These are phyloP conservation scores for Bradysia coprophila DNA, from an alignment of 1,140 invertebrate species.

Conservation along the genomic window DNA sequence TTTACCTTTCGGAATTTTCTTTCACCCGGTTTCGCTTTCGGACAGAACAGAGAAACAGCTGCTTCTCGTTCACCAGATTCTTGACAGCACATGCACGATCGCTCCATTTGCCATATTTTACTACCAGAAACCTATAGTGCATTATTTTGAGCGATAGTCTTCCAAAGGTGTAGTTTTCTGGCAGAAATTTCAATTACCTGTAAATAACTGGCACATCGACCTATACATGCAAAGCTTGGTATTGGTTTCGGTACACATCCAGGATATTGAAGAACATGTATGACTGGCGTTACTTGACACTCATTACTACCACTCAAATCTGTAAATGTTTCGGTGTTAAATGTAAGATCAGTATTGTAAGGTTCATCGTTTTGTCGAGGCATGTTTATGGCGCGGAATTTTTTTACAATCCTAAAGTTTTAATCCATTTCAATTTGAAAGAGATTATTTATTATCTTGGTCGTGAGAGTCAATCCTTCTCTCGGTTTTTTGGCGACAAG, in stretches of 20 bases:
- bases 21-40: slow-evolving; percentile 68
- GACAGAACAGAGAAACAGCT: slow-evolving; percentile 70
- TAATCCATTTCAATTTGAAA: too few relatives aligned
- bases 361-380: too few relatives aligned
- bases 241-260: slow-evolving; percentile 86
- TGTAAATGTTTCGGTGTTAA: too few relatives aligned
- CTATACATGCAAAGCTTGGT: slow-evolving; percentile 81
- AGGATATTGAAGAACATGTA: slow-evolving; percentile 78
- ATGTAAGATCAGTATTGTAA: too few relatives aligned
- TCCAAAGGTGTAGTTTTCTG: too few relatives aligned
- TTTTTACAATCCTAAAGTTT: too few relatives aligned
- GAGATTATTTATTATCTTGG: too few relatives aligned
- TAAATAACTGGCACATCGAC: slow-evolving; percentile 77
- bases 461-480: too few relatives aligned
- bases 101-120: slow-evolving; percentile 91
- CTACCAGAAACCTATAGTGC: slow-evolving; percentile 81
- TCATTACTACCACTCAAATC: slow-evolving; percentile 45
- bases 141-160: too few relatives aligned
- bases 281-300: slow-evolving; percentile 78
- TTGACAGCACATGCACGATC: slow-evolving; percentile 87
- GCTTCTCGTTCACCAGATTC: slow-evolving; percentile 85
- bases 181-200: slow-evolving; percentile 40
- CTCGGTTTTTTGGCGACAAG: too few relatives aligned
- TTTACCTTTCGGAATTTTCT: slow-evolving; percentile 67
- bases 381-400: neutral